A percentile compares a stretch with the other conserved stretches of the same genome.
phyloP scores from a whole-genome alignment of 2,888 invertebrate genomes.

The Embidobia sp. region DNA sequence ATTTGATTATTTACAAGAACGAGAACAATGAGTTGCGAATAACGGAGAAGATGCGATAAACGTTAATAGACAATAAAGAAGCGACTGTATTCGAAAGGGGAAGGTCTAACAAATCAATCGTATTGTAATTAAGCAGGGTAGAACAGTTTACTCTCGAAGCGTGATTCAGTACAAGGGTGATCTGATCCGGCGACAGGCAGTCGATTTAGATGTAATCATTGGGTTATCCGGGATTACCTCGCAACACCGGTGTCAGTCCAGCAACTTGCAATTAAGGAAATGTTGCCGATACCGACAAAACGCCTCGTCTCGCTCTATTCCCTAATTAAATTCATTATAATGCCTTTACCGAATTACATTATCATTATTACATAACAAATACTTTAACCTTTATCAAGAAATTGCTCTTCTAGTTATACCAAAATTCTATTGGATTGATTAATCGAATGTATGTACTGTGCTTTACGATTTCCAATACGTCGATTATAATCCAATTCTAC shows the following conservation, averaged over 20 bases:
- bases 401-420: too few species aligned
- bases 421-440: too few species aligned
- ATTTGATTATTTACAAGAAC: background rate
- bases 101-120: conserved; percentile 75
- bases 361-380: background rate
- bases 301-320: conserved; percentile 21
- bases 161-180: conserved; percentile 62
- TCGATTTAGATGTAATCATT: conserved; percentile 71
- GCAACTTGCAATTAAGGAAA: conserved; percentile 67
- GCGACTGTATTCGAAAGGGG: conserved; percentile 24
- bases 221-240: conserved; percentile 68
- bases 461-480: too few species aligned
- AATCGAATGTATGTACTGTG: too few species aligned
- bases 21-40: background rate
- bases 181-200: conserved; percentile 68
- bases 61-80: conserved; percentile 47
- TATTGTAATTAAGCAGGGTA: conserved; percentile 74
- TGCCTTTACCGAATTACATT: conserved; percentile 12
- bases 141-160: conserved; percentile 58
- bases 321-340: conserved; percentile 39
- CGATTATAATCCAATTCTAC: too few species aligned
- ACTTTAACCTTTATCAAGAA: background rate
- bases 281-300: conserved; percentile 54
- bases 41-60: conserved; percentile 11
- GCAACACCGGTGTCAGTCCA: conserved; percentile 61